Evolutionary conservation across 2,797 vertebrate species (phyloP).

Genomic region (Sebastes alutus): DNA sequence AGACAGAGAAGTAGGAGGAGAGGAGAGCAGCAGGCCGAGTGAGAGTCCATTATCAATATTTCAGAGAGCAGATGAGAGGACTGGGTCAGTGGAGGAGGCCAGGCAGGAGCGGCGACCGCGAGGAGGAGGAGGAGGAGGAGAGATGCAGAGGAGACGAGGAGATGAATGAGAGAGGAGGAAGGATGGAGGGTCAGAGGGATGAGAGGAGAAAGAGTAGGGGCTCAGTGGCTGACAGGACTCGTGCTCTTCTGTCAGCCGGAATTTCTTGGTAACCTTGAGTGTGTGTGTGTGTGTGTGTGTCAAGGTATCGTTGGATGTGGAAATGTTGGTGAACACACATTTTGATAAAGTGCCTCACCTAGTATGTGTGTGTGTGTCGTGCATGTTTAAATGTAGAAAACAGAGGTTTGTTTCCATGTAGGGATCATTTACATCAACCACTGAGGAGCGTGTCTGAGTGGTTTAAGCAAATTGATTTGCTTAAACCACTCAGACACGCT

Average conservation of each 20-base stretch:
- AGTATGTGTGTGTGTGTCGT: background rate
- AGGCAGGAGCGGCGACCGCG: constrained; percentile 34
- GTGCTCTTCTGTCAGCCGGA: constrained; percentile 21
- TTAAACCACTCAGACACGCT: constrained; percentile 23
- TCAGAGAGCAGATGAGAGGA: constrained; percentile 66
- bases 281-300: background rate
- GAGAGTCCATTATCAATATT: constrained; percentile 72
- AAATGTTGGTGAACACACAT: background rate
- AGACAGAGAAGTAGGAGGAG: background rate
- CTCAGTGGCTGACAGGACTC: constrained; percentile 27
- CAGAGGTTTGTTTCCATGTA: constrained; percentile 39
- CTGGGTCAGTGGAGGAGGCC: constrained; percentile 73
- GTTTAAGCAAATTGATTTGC: constrained; percentile 49
- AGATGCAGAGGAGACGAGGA: constrained; percentile 24
- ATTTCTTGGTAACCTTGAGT: constrained; percentile 23
- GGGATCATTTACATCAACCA: constrained; percentile 51
- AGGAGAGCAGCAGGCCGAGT: constrained; percentile 5
- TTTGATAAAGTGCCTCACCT: constrained; percentile 30
- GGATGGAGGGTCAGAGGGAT: constrained; percentile 14
- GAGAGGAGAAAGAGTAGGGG: background rate
- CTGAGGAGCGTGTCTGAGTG: too few species aligned
- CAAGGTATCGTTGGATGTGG: background rate
- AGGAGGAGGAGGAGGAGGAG: constrained; percentile 8
- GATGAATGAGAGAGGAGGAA: constrained; percentile 26
- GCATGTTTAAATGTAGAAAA: constrained; percentile 17